phyloP scores from a whole-genome alignment of 2,113 vertebrate genomes.

The Apus apus region DNA sequence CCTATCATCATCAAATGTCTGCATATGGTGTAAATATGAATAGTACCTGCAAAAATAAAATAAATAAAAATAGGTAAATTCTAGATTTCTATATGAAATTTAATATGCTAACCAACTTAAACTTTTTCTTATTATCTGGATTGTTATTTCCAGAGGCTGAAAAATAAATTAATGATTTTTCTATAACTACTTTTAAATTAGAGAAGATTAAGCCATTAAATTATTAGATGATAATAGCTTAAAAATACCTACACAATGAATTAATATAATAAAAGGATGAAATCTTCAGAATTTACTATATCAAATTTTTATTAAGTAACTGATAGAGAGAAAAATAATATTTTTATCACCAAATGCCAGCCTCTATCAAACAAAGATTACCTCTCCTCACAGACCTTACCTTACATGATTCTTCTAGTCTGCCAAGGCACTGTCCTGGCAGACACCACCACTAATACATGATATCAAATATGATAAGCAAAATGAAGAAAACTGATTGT shows the following conservation, averaged over 20 bases:
- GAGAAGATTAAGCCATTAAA: background rate
- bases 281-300: background rate
- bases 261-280: background rate
- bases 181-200: background rate
- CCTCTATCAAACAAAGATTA: background rate
- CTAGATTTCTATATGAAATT: background rate
- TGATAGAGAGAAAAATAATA: background rate
- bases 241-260: background rate
- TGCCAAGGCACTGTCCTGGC: background rate
- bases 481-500: background rate
- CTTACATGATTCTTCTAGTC: background rate
- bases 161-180: background rate
- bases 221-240: background rate
- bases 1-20: constrained; percentile 88
- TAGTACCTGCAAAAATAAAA: constrained; percentile 80
- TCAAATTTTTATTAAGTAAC: background rate
- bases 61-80: background rate
- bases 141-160: background rate
- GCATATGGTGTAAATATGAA: constrained; percentile 91
- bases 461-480: background rate
- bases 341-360: background rate
- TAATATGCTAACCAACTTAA: background rate
- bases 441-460: background rate
- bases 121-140: background rate
- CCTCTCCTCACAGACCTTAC: background rate